Evolutionary conservation across 2,888 invertebrate genomes (phyloP), one percentile per base, ranked within the genome.

Genomic region (Oscheius sp.): DNA sequence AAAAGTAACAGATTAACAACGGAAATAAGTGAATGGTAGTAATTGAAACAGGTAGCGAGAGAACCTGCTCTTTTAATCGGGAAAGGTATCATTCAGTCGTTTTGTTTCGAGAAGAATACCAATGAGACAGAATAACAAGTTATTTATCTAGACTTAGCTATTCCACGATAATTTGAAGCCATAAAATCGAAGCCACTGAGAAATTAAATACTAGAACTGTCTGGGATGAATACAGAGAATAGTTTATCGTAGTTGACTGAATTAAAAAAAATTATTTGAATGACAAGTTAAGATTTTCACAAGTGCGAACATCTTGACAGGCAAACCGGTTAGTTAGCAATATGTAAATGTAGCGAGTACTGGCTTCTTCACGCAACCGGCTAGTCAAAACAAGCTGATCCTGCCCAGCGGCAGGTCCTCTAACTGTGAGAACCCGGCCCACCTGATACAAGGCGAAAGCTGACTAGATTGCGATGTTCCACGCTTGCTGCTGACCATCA

Each of bases 281-380:
- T 9, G 36, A 36, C 8, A 36, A 36, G 4, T 51, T 26, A 49
- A 20, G 24, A 49, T 22, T 49, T 49, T 17, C 14, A 47, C 5
- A 24, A 44, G 45, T 12, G 45, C 14, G 41, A 41, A 41, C 3
- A 6, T 41, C 41, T 41, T 17, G 41, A 41, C 41, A 41, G 12
- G 41, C 17, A 57, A 26, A 57, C 57, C 41, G 41, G 57, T 38
- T 57, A n/a, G 57, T n/a, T 24, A 6, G 44, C 41, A 59, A 59
- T 59, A 59, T 59, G 59, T 59, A 59, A 59, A 59, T 59, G 59
- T 59, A 59, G 59, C 59, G 44, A 59, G 59, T 59, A 59, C 59
- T 59, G 41, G 59, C 41, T 59, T 41, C 59, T 59, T 59, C 59
- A 24, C 44, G 44, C 41, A 28, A 59, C 59, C 59, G 59, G 59